Conservation (phyloP, 2,888 invertebrate genomes). For the Anodontia alba region DNA sequence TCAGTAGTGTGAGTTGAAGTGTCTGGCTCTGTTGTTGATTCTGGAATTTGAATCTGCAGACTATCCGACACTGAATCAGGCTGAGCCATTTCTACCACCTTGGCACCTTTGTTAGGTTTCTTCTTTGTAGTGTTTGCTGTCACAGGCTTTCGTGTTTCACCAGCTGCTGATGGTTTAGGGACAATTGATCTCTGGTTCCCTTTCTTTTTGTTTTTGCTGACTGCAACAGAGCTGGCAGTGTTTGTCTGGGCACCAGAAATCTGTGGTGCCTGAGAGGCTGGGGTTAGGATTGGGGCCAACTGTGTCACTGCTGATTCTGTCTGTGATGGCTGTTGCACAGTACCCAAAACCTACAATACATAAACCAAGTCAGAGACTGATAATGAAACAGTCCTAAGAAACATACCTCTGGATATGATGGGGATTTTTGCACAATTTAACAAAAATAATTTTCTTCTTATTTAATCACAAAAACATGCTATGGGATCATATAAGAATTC, state of each 20-base stretch:
- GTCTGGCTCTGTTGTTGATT: conserved; percentile 63
- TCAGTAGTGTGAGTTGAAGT: conserved; percentile 42
- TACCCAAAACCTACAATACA: conserved; percentile 41
- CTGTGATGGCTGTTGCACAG: conserved; percentile 60
- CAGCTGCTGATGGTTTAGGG: conserved; percentile 68
- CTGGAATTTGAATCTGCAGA: conserved; percentile 60
- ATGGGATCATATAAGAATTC: too few species aligned
- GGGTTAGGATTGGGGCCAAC: conserved; percentile 6
- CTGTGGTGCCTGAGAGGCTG: conserved; percentile 15
- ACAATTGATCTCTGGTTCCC: conserved; percentile 67
- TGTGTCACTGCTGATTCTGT: conserved; percentile 15
- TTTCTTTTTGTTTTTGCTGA: conserved; percentile 65
- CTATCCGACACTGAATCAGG: conserved; percentile 57
- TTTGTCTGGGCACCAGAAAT: conserved; percentile 21
- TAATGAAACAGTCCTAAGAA: too few species aligned
- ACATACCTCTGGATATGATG: too few species aligned
- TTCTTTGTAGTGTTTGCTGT: conserved; percentile 45
- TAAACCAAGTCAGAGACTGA: background rate
- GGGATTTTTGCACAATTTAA: too few species aligned
- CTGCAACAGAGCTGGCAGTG: conserved; percentile 31
- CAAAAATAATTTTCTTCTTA: too few species aligned
- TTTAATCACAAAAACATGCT: too few species aligned
- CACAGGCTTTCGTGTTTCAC: conserved; percentile 11
- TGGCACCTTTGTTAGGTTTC: conserved; percentile 35
- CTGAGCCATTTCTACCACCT: conserved; percentile 40